A percentile compares a stretch with the other conserved stretches of the same genome.
Conservation (phyloP, 2,888 invertebrate species). For the Cremastobaeus sp. region DNA sequence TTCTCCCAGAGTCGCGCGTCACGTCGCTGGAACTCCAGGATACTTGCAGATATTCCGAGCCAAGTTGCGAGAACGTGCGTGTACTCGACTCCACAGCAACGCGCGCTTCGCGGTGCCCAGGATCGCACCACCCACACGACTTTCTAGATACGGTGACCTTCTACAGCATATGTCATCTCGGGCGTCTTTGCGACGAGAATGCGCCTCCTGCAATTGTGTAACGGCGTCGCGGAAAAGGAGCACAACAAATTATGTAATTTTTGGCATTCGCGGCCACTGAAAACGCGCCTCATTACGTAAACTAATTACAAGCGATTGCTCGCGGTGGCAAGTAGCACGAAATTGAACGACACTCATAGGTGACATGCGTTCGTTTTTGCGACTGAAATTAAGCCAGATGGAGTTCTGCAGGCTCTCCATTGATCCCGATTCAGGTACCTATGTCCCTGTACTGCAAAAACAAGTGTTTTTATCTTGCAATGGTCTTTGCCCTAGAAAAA, state of each 20-base stretch:
- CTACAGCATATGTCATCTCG: constrained; percentile 33
- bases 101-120: constrained; percentile 28
- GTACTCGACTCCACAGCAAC: constrained; percentile 33
- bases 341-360: no score
- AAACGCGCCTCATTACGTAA: no score
- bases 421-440: no score
- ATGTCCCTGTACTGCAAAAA: no score
- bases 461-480: no score
- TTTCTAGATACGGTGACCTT: constrained; percentile 49
- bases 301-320: no score
- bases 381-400: no score
- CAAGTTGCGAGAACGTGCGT: constrained; percentile 52
- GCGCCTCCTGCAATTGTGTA: constrained; percentile 27
- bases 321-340: no score
- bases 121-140: constrained; percentile 45
- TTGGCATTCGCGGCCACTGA: constrained; percentile 2
- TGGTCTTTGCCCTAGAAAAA: no score
- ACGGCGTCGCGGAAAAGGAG: constrained; percentile 4
- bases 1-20: constrained; percentile 18
- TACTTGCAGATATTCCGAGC: constrained; percentile 43
- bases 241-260: constrained; percentile 36
- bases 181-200: constrained; percentile 25
- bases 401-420: no score
- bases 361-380: no score
- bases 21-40: constrained; percentile 44